phyloP scores from a whole-genome alignment of 2,113 vertebrate species.

The Acrocephalus arundinaceus region DNA sequence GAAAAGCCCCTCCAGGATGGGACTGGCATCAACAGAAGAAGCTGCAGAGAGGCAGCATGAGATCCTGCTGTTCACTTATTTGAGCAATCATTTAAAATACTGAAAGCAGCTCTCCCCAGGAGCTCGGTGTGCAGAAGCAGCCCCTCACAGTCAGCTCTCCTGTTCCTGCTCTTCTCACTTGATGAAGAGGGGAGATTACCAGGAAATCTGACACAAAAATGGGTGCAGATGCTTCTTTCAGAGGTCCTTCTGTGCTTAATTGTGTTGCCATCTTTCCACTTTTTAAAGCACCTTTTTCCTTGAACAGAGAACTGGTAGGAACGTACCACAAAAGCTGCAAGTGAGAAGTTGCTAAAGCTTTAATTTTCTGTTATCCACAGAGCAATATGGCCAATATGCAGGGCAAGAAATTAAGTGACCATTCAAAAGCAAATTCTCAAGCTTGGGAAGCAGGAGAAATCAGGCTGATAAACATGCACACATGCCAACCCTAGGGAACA shows the following conservation, averaged over 20 bases:
- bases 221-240: neutral
- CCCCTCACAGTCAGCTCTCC: neutral
- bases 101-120: neutral
- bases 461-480: neutral
- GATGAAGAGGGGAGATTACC: neutral
- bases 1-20: neutral
- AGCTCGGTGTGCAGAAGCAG: neutral
- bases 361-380: neutral
- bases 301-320: neutral
- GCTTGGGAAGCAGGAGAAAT: neutral
- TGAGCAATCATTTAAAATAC: neutral
- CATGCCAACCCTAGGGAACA: neutral
- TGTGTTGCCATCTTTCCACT: neutral
- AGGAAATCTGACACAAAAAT: neutral
- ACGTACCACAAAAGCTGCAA: accelerated
- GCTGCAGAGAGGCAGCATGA: neutral
- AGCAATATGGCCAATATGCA: neutral
- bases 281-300: neutral
- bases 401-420: neutral
- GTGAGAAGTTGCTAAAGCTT: neutral
- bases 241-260: neutral
- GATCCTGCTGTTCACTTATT: neutral
- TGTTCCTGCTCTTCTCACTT: neutral
- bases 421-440: neutral
- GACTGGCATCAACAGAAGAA: neutral